Base-by-base conservation (phyloP, 2,113 vertebrate species). In the Rissa tridactyla region DNA sequence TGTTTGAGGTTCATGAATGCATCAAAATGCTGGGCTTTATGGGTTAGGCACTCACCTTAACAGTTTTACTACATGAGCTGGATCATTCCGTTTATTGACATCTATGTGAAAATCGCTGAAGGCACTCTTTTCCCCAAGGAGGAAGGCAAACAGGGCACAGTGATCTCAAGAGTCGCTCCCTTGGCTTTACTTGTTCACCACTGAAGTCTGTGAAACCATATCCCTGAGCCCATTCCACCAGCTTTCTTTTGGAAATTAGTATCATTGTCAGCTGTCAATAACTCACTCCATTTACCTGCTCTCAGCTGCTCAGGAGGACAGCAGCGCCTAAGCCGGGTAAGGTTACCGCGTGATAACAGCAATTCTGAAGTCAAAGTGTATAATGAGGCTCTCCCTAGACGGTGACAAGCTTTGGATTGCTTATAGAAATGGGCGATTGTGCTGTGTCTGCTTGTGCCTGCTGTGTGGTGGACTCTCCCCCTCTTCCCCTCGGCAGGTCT, bases 271-370 rank as follows among this genome's bases (percentile, higher is more conserved):
- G 62, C 78, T 92, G 89, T 66, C 88, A 96, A 73, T 96, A 94
- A 91, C 62, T 80, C 60, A 11, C 55, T 92, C 73, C 60, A 82
- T 91, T 96, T 90, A 93, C 60, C 71, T 46, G 16, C 82, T 95
- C 69, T 90, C 86, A 85, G 72, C 46, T 93, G 55, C 55, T 92
- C 75, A 66, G 73, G 65, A 81, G 62, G 69, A 86, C 80, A 15
- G 75, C 88, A 90, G 70, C 80, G 80, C 69, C 76, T 61, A 55
- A 64, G 80, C 26, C 0, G 5, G 86, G 46, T 95, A 91, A 94
- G 55, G 85, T 94, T 97, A 94, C 82, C 76, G 85, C 3, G 8
- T 86, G 83, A 90, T 95, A 97, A 90, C 88, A 94, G 83, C 90
- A 86, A 32, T 92, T 85, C 86, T 82, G 54, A 89, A 96, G 80